Conservation (phyloP, 64 coral and sea anemone genomes). For the Trachythela sp. region DNA sequence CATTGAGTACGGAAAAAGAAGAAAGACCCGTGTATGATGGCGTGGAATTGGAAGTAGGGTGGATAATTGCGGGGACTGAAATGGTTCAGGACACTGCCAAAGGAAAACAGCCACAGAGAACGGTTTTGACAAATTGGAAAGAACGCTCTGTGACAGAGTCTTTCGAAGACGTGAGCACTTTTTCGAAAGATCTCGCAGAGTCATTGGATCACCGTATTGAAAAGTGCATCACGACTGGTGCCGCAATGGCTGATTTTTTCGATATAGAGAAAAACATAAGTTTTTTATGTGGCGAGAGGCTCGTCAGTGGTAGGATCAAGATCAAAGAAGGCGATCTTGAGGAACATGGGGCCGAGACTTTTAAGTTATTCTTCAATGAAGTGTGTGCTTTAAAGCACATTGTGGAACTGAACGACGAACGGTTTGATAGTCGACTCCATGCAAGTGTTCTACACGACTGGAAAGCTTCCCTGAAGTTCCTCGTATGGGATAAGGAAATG, state of each 20-base stretch:
- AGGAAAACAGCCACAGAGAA: background rate
- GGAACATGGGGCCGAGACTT: background rate
- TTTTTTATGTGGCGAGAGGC: background rate
- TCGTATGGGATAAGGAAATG: constrained; percentile 6
- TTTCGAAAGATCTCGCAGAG: background rate
- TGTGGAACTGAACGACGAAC: background rate
- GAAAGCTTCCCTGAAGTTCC: background rate
- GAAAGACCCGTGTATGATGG: background rate
- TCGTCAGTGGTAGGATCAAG: background rate
- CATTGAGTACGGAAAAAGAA: background rate
- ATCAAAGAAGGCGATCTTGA: background rate
- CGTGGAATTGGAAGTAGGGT: background rate
- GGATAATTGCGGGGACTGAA: background rate
- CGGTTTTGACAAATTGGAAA: background rate
- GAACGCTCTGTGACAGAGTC: background rate
- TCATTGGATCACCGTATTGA: background rate
- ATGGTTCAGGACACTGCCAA: background rate
- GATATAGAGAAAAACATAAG: background rate
- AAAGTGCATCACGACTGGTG: background rate
- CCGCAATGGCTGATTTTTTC: background rate
- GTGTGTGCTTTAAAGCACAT: background rate
- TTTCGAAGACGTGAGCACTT: background rate
- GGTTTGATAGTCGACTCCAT: background rate
- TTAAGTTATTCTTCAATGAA: constrained; percentile 1
- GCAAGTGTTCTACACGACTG: background rate